Percentiles rank a stretch among this genome's conserved stretches.
These are phyloP conservation scores for Nematopogon swammerdamellus DNA, from an alignment of 2,888 invertebrate species.

Conservation along the genomic window DNA sequence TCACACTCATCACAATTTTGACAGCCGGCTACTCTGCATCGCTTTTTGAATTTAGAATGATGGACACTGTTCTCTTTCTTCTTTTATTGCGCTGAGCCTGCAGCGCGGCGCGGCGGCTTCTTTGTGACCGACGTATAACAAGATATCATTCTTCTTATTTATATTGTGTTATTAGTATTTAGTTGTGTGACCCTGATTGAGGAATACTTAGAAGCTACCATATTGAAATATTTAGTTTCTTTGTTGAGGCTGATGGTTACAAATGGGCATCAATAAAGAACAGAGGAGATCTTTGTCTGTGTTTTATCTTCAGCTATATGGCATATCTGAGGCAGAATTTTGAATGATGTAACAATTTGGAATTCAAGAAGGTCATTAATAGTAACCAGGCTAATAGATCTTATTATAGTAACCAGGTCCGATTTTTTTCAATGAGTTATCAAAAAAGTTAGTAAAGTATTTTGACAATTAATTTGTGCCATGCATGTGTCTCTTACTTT, in stretches of 20 bases:
- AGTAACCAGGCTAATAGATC: too few species aligned
- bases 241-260: neutral
- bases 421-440: too few species aligned
- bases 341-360: too few species aligned
- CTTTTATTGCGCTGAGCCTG: neutral
- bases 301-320: too few species aligned
- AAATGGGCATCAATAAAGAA: neutral
- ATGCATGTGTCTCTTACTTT: too few species aligned
- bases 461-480: too few species aligned
- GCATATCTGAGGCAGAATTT: too few species aligned
- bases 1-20: neutral
- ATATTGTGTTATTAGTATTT: neutral
- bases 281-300: too few species aligned
- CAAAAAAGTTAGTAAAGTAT: too few species aligned
- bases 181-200: neutral
- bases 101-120: neutral
- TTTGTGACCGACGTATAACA: neutral
- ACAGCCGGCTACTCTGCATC: neutral
- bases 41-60: neutral
- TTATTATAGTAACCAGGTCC: too few species aligned
- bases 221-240: neutral
- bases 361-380: too few species aligned
- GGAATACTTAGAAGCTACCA: neutral
- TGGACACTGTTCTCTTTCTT: neutral
- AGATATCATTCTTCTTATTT: neutral